A percentile compares a stretch with the other conserved stretches of the same genome.
phyloP scores from a whole-genome alignment of 1,140 invertebrate genomes.

The Dendroctonus ponderosae region DNA sequence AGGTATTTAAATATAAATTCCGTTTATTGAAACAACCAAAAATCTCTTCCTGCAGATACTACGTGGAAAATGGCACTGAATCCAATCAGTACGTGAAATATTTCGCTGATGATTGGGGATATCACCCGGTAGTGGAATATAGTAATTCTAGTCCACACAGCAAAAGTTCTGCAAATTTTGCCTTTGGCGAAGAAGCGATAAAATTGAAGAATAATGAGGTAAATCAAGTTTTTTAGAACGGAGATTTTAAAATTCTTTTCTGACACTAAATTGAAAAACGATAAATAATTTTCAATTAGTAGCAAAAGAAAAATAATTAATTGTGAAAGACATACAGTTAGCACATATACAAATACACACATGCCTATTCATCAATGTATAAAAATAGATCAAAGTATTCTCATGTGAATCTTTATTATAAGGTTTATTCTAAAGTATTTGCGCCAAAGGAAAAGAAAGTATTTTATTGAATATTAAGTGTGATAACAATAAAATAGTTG shows the following conservation, averaged over 20 bases:
- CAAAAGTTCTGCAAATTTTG: constrained; percentile 53
- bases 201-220: constrained; percentile 45
- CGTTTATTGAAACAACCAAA: neutral
- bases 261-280: neutral
- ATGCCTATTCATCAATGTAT: no score
- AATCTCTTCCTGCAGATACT: constrained; percentile 37
- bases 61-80: constrained; percentile 39
- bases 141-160: constrained; percentile 51
- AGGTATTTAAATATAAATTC: constrained; percentile 28
- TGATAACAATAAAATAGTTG: no score
- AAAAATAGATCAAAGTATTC: no score
- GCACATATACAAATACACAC: no score
- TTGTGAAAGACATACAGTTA: no score
- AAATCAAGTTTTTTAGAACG: neutral
- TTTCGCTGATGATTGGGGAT: constrained; percentile 61
- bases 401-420: no score
- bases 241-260: no score
- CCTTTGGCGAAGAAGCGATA: constrained; percentile 58
- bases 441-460: no score
- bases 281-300: neutral
- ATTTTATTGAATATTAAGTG: no score
- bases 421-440: no score
- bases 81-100: constrained; percentile 57
- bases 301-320: neutral
- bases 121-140: constrained; percentile 62